phyloP scores from a whole-genome alignment of 2,113 vertebrate genomes.

The Scortum barcoo region DNA sequence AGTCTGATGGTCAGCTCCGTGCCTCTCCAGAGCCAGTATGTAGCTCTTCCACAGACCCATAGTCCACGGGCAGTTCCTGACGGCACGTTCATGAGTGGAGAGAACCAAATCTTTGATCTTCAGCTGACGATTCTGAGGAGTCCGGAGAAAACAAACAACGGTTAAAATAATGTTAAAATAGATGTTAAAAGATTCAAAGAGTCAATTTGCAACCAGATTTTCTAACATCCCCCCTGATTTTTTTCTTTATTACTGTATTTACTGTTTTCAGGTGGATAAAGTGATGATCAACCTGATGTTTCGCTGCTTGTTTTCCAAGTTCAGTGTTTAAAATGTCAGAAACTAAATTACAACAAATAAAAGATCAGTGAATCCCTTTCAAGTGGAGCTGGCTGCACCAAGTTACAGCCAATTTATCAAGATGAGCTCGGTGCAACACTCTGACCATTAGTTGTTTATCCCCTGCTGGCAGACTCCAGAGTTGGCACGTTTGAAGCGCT shows the following conservation, averaged over 20 bases:
- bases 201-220: not conserved
- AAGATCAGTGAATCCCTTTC: not conserved
- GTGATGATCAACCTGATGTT: not conserved
- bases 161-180: not conserved
- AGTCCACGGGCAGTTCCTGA: constrained; percentile 98
- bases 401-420: not conserved
- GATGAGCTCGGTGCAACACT: constrained; percentile 2
- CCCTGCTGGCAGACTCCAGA: not conserved
- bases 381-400: not conserved
- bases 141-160: not conserved
- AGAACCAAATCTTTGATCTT: constrained; percentile 95
- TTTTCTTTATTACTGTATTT: not conserved
- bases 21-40: constrained; percentile 93
- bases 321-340: not conserved
- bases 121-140: constrained; percentile 91
- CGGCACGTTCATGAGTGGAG: constrained; percentile 91
- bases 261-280: not conserved
- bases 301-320: not conserved
- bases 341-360: not conserved
- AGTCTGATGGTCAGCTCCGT: constrained; percentile 86
- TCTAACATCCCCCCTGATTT: not conserved
- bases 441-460: not conserved
- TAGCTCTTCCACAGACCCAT: constrained; percentile 95
- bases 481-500: not conserved
- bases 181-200: not conserved